phyloP scores from a whole-genome alignment of 1,140 invertebrate species.

The Brachionus rotundiformis region DNA sequence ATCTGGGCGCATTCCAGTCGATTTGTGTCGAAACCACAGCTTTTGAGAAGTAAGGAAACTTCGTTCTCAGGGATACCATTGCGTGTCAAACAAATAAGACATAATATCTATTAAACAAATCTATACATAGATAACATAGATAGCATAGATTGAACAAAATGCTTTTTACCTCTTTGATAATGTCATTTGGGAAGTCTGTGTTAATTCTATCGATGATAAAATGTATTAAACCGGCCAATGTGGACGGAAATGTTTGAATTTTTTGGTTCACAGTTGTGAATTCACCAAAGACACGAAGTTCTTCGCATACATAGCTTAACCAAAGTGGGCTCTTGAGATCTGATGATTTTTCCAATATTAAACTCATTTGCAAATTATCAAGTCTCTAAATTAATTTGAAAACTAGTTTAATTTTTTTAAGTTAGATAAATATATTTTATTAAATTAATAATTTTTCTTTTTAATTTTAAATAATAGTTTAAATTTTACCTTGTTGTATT shows the following conservation, averaged over 20 bases:
- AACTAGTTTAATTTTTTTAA: neutral
- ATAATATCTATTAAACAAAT: neutral
- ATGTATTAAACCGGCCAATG: constrained; percentile 56
- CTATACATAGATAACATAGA: too few relatives aligned
- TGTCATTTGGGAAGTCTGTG: constrained; percentile 55
- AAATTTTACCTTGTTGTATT: constrained; percentile 44
- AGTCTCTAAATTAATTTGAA: constrained; percentile 56
- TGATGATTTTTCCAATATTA: constrained; percentile 55
- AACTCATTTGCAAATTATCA: constrained; percentile 56
- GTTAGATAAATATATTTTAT: neutral
- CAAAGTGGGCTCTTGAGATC: constrained; percentile 59
- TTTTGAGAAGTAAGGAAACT: neutral
- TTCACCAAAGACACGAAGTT: constrained; percentile 62
- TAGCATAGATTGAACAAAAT: too few relatives aligned
- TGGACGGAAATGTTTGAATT: constrained; percentile 56
- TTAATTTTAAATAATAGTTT: neutral
- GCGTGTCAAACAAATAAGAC: neutral
- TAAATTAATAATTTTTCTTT: too few relatives aligned
- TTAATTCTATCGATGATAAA: constrained; percentile 57
- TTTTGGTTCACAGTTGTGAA: constrained; percentile 57
- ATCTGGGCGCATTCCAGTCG: constrained; percentile 34
- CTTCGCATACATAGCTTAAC: constrained; percentile 59
- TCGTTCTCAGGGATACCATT: constrained; percentile 37
- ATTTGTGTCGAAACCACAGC: constrained; percentile 18
- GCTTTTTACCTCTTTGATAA: constrained; percentile 38